Base-by-base conservation (phyloP, 2,888 invertebrate species). In the Tineola bisselliella region DNA sequence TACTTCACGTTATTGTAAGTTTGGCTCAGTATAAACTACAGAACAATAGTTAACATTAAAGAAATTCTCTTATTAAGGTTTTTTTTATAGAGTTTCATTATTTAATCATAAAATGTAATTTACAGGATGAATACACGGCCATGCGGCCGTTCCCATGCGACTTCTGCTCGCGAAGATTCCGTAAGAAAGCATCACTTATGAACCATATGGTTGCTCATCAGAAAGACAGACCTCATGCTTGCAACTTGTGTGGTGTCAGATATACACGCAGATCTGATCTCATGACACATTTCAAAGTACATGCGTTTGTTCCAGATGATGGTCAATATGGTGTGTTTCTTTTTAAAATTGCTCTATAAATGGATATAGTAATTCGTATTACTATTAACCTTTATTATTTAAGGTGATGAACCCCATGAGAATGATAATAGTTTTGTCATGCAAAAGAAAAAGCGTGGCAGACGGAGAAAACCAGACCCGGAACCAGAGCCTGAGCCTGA, bases 171-270 rank as follows among this genome's bases (percentile, higher is more conserved):
- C 89, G 94, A 0, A 88, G 94, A 63, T 95, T 95, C 76, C 91
- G 94, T 48, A 94, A 94, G 72, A 94, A 94, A 72, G 92, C 92
- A 4, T 94, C 93, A 64, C 84, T 95, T 0, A 93, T 94, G 91
- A 94, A 93, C 76, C 95, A 95, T 73, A 94, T 95, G 93, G 91
- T 94, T 6, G 92, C 94, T 0, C 94, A 95, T 79, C 94, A 94
- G 77, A 93, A 92, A 58, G 94, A 94, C 76, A 88, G 94, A 8
- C 93, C 94, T 1, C 93, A 94, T 73, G 91, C 92, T 12, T 95
- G 94, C 74, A 94, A 94, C 75, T 79, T 95, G 61, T 95, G 94
- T 71, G 94, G 94, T 0, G 92, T 93, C 17, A 89, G 94, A 1
- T 95, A 94, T 72, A 91, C 93, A 19, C 89, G 94, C 63, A 93